Evolutionary conservation across 2,113 vertebrate species (phyloP), one percentile per base, ranked within the genome.

Genomic region (Sturnus vulgaris): DNA sequence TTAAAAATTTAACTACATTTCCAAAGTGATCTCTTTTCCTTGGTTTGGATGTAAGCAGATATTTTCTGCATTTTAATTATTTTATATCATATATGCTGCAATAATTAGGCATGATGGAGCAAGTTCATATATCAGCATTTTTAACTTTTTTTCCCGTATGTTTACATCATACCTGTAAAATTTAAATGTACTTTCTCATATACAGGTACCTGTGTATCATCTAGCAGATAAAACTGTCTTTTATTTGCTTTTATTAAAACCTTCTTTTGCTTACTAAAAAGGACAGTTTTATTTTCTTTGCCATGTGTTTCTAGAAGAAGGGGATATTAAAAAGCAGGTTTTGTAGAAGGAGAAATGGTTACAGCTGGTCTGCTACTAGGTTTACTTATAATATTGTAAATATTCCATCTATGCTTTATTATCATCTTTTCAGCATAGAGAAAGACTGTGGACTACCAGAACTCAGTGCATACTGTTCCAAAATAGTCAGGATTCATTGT

Each of bases 21-120:
- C 97, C 97, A 98, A 98, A 98, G 96, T 97, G 33, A 92, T 88
- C 46, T 95, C 53, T 91, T 71, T 78, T 95, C 86, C 86, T 57
- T 96, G 66, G 49, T 94, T 84, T 95, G 94, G 75, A 90, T 75
- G 93, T 93, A 92, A 82, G 86, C 94, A 86, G 65, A 55, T 71
- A 35, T 70, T 94, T 83, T 81, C 64, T 52, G 25, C 57, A 35
- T 66, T 89, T 91, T 25, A 70, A 56, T 92, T 81, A 79, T 66
- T 59, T 92, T 93, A 12, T 94, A 79, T 78, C 87, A 73, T 69
- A 94, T 86, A 96, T 97, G 93, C 96, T 97, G 96, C 91, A 97
- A 72, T 96, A 96, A 96, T 94, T 95, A 92, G 52, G 88, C 78
- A 94, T 92, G 91, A 84, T 95, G 87, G 28, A 95, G 44, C 95